phyloP scores from a whole-genome alignment of 1,140 invertebrate genomes.

The Aphelenchoides fujianensis region DNA sequence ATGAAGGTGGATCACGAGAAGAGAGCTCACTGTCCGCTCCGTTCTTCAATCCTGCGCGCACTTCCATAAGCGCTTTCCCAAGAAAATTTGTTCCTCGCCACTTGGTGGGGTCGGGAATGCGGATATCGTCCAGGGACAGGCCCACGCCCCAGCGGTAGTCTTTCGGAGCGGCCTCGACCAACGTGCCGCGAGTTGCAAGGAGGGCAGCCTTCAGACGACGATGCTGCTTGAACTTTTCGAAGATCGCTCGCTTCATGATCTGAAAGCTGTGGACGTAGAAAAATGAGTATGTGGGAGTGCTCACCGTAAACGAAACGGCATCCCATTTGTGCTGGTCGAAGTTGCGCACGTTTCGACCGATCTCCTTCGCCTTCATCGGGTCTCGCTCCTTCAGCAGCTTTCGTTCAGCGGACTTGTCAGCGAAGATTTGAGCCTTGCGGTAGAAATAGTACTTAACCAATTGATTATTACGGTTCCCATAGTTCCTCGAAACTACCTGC shows the following conservation, averaged over 20 bases:
- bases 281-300: too few relatives aligned
- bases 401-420: neutral
- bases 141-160: constrained; percentile 17
- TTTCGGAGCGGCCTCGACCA: constrained; percentile 17
- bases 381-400: neutral
- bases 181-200: neutral
- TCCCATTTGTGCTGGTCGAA: constrained; percentile 15
- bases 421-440: neutral
- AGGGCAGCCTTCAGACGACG: neutral
- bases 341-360: constrained; percentile 1
- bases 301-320: constrained; percentile 10
- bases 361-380: constrained; percentile 18
- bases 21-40: neutral
- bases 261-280: too few relatives aligned
- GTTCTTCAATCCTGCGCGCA: neutral
- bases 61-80: constrained; percentile 14
- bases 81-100: constrained; percentile 17
- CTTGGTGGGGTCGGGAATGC: neutral
- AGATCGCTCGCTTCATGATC: constrained; percentile 14
- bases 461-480: too few relatives aligned
- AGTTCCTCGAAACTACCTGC: constrained; percentile 2
- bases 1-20: neutral
- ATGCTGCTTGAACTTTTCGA: constrained; percentile 19
- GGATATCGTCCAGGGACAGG: neutral
- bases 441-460: too few relatives aligned